phyloP scores from a whole-genome alignment of 2,888 invertebrate genomes.

The Octonoba sinensis region DNA sequence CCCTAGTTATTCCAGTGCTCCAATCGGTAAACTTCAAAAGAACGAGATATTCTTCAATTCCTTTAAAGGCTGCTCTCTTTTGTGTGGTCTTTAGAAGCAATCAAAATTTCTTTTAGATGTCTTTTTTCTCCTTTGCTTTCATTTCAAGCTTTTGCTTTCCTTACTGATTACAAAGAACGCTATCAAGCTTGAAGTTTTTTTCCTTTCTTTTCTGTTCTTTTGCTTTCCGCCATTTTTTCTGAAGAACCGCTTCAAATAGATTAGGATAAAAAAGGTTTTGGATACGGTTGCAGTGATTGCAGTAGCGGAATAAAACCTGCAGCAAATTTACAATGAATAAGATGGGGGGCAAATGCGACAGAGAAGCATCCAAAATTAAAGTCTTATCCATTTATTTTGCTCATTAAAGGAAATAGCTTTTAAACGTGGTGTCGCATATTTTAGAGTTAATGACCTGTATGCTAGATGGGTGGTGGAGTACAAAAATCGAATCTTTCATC shows the following conservation, averaged over 20 bases:
- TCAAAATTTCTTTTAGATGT: slow-evolving; percentile 25
- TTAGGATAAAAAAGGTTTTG: slow-evolving; percentile 16
- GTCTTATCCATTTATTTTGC: neutral
- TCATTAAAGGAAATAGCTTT: neutral
- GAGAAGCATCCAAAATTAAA: slow-evolving; percentile 6
- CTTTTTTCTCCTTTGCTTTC: slow-evolving; percentile 27
- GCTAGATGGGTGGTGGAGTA: no score
- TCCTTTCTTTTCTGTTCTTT: slow-evolving; percentile 3
- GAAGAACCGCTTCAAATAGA: slow-evolving; percentile 40
- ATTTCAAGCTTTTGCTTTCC: slow-evolving; percentile 47
- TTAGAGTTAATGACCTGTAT: no score
- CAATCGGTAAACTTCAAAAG: slow-evolving; percentile 53
- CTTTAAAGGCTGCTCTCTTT: slow-evolving; percentile 44
- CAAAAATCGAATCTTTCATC: no score
- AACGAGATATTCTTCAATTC: slow-evolving; percentile 11
- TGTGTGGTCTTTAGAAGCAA: slow-evolving; percentile 59
- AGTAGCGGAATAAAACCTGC: no score
- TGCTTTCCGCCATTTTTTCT: neutral
- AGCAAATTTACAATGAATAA: no score
- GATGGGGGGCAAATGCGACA: neutral
- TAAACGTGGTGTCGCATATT: no score
- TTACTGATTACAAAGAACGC: slow-evolving; percentile 50
- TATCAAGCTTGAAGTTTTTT: slow-evolving; percentile 19
- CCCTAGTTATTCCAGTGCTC: slow-evolving; percentile 43
- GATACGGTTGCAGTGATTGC: no score